Conservation (phyloP, 2,888 invertebrate species). For the Bursaphelenchus okinawaensis region DNA sequence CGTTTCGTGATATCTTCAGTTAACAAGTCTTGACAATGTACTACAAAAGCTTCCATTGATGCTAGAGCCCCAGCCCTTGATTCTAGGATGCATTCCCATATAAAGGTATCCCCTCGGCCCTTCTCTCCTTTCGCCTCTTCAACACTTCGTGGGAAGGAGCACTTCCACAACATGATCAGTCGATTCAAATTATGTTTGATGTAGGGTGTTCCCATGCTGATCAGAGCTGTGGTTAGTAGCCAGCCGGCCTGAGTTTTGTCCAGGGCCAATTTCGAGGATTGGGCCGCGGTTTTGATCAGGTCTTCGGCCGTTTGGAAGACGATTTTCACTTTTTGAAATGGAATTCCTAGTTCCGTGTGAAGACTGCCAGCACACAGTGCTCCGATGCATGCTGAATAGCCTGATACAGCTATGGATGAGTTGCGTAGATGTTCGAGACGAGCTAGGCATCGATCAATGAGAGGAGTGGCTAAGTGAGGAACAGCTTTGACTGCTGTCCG, state of each 20-base stretch:
- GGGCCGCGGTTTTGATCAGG: conserved; percentile 85
- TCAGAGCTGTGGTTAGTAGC: conserved; percentile 90
- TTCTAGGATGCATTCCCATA: conserved; percentile 88
- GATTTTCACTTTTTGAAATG: conserved; percentile 85
- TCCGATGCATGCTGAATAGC: conserved; percentile 87
- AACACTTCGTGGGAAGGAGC: conserved; percentile 89
- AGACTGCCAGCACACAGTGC: conserved; percentile 83
- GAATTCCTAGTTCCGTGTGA: conserved; percentile 83
- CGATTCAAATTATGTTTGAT: conserved; percentile 84
- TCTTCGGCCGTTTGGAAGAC: conserved; percentile 96
- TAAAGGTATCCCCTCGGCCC: conserved; percentile 85
- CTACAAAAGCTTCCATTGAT: conserved; percentile 85
- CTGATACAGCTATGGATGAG: conserved; percentile 68
- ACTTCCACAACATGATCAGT: conserved; percentile 90
- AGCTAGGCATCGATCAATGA: conserved; percentile 69
- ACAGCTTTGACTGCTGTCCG: conserved; percentile 74
- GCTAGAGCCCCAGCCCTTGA: conserved; percentile 74
- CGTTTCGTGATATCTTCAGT: conserved; percentile 80
- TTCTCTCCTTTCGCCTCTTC: conserved; percentile 96
- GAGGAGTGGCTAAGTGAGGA: conserved; percentile 85
- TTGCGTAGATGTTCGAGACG: conserved; percentile 81
- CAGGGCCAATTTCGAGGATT: conserved; percentile 86
- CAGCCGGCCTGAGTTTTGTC: conserved; percentile 95
- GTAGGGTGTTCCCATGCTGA: conserved; percentile 86
- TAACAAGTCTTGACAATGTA: conserved; percentile 81